phyloP scores from a whole-genome alignment of 2,888 invertebrate genomes.

The Siphonodentalium dalli region DNA sequence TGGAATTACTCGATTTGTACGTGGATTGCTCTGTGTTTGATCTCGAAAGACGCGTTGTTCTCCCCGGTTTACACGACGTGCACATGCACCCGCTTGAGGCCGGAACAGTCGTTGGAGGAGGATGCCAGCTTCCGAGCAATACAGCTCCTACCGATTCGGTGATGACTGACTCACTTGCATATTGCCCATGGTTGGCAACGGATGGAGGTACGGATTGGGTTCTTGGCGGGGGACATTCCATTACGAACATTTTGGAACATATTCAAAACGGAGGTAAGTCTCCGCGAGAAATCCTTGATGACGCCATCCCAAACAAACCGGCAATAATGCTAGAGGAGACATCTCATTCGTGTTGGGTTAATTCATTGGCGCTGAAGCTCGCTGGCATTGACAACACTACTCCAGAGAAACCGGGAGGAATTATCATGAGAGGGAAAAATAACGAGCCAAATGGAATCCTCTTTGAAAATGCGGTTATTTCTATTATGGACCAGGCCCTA shows the following conservation, averaged over 20 bases:
- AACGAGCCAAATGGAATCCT: slow-evolving; percentile 28
- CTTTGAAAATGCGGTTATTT: slow-evolving; percentile 24
- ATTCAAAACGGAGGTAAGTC: slow-evolving; percentile 4
- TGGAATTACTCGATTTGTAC: not conserved
- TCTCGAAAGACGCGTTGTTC: slow-evolving; percentile 5
- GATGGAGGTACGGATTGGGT: slow-evolving; percentile 20
- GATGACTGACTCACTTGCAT: not conserved
- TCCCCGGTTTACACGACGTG: slow-evolving; percentile 29
- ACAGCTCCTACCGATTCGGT: slow-evolving; percentile 1
- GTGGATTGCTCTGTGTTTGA: slow-evolving; percentile 2
- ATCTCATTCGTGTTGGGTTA: slow-evolving; percentile 32
- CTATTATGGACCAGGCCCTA: slow-evolving; percentile 24
- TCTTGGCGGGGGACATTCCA: slow-evolving; percentile 24
- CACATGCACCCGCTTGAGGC: slow-evolving; percentile 30
- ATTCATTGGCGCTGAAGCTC: slow-evolving; percentile 21
- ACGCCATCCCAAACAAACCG: slow-evolving; percentile 13
- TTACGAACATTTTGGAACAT: slow-evolving; percentile 14
- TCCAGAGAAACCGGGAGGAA: slow-evolving; percentile 13
- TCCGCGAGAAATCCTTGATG: slow-evolving; percentile 24
- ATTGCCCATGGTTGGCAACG: slow-evolving; percentile 3
- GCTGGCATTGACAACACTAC: slow-evolving; percentile 13
- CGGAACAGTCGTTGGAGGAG: slow-evolving; percentile 2
- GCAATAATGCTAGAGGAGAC: slow-evolving; percentile 29
- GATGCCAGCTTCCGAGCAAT: slow-evolving; percentile 3
- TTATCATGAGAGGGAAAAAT: slow-evolving; percentile 24